Base-by-base conservation (phyloP, 2,113 vertebrate genomes). In the Callaeas wilsoni region DNA sequence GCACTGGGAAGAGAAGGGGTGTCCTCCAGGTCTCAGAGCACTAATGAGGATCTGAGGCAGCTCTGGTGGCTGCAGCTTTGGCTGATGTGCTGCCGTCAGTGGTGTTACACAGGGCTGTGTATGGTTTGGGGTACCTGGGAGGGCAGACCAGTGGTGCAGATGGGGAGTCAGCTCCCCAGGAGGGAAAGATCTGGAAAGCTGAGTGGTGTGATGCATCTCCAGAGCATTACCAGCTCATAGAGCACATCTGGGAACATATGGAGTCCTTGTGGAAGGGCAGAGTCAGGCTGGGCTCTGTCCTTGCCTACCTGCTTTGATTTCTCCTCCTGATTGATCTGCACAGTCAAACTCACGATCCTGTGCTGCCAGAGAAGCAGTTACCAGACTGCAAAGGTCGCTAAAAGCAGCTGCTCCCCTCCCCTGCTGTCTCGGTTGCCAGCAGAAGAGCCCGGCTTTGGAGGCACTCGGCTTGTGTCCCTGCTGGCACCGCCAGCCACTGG, bases 391-490 rank as follows among this genome's bases (percentile, higher is more conserved):
- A 62, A 79, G 69, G 97, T 96, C 68, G 12, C 52, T 69, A 91
- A 27, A 90, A 96, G 76, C 97, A 97, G 94, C 93, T 98, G 95
- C 82, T 94, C 41, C 84, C 44, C 25, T 94, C 60, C 75, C 59
- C 68, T 37, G 37, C 92, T 94, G 82, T 80, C 78, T 53, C 41
- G 0, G 5, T 19, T 84, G 71, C 64, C 19, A 1, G 64, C 41
- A 79, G 57, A 62, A 81, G 73, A 90, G 57, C 44, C n/a, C 29
- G 53, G 65, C 68, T 97, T 75, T 26, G 60, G 78, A 84, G 74
- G 67, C 8, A 0, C 78, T 81, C 7, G 1, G 67, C 70, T 74
- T 33, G 47, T 81, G 46, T 89, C 86, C 94, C 64, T 3, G 9
- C 79, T 1, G 23, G 55, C 91, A 52, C 13, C 1, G 9, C 46